Evolutionary conservation across 2,888 invertebrate species (phyloP), one percentile per base, ranked within the genome.

Genomic region (Sisyra nigra): DNA sequence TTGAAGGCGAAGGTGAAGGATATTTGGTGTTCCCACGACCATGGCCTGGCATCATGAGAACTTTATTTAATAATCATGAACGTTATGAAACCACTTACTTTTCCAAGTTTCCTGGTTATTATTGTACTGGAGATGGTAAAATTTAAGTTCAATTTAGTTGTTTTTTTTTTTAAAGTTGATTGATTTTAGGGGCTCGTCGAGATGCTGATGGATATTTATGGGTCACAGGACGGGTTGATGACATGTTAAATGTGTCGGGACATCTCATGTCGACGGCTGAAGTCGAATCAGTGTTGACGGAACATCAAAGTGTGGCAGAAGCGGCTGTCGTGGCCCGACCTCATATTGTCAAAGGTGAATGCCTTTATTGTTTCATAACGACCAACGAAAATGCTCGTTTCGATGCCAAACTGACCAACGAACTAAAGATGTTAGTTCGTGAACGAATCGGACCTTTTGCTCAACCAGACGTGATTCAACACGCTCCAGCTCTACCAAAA

Each of bases 21-120:
- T 94, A 89, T 60, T 67, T 98, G 53, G 94, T 93, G 30, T 96
- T 98, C 65, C 69, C 82, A 31, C 75, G 80, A 51, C 96, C 98
- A 2, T 98, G 98, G 98, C 98, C 98, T 1, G 93, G 96, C 51
- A 87, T 98, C 69, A 94, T 96, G 93, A 74, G 96, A 48, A 86
- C 91, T 0, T 74, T 98, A 18, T 94, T 76, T 62, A 86, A 85
- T 41, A 86, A 94, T 63, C 94, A 96, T 57, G 76, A 81, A 50
- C 76, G 89, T 52, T 94, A 83, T 60, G 82, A 91, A 62, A 78
- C 78, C 35, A 91, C 92, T 1, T 97, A 97, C 61, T 97, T 97
- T 68, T 80, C 84, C 44, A 87, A 87, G 63, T 98, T 97, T 62
- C 88, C 88, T 0, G 97, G 97, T 42, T 97, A 80, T 66, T 98